A percentile compares a stretch with the other conserved stretches of the same genome.
phyloP scores from a whole-genome alignment of 2,113 vertebrate genomes.

The Chloroceryle aenea region DNA sequence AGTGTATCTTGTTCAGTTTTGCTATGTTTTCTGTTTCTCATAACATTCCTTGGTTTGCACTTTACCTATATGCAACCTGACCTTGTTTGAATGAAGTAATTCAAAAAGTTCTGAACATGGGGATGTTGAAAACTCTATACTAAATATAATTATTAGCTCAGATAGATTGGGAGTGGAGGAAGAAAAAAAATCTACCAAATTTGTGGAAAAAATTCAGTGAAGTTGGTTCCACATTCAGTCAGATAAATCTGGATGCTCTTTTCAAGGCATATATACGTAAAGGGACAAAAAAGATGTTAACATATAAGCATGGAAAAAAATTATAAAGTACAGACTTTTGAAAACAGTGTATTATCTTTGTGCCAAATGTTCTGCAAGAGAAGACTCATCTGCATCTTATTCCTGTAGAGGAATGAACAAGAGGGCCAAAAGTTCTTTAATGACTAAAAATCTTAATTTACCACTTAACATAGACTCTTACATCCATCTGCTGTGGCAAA shows the following conservation, averaged over 20 bases:
- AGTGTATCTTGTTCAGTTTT: not conserved
- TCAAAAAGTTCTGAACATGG: not conserved
- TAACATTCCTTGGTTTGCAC: not conserved
- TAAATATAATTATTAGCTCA: not conserved
- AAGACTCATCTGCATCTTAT: not conserved
- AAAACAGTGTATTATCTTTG: not conserved
- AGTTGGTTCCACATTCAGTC: not conserved
- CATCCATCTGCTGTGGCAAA: too few species aligned
- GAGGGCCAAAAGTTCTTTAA: not conserved
- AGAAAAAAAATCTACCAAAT: not conserved
- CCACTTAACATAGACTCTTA: not conserved
- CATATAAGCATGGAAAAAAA: not conserved
- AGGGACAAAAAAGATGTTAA: not conserved
- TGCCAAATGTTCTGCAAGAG: not conserved
- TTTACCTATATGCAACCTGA: not conserved
- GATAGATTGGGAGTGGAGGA: not conserved
- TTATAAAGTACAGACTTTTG: not conserved
- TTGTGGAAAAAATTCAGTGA: not conserved
- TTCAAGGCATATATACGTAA: not conserved
- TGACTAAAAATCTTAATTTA: not conserved
- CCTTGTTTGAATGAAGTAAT: not conserved
- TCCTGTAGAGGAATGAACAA: not conserved
- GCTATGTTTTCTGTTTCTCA: not conserved
- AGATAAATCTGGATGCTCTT: not conserved
- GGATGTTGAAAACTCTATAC: not conserved